phyloP scores from a whole-genome alignment of 2,113 vertebrate genomes.

The Varanus salvator region DNA sequence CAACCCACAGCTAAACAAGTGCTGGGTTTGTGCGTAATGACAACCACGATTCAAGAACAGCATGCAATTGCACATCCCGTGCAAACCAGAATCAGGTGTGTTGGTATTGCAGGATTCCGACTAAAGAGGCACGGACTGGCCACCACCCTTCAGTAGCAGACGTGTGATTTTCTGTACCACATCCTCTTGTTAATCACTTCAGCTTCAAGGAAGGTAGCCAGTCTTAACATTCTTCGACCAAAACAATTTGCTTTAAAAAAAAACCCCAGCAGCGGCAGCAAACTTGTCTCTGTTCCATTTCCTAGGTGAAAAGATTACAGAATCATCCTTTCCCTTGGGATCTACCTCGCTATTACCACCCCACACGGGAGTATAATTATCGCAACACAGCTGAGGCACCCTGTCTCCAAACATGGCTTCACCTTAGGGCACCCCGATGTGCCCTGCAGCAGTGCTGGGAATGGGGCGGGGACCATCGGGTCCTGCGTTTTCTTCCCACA shows the following conservation, averaged over 20 bases:
- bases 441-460: too few relatives aligned
- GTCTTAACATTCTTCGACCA: not conserved
- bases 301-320: not conserved
- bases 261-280: not conserved
- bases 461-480: too few relatives aligned
- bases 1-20: too few relatives aligned
- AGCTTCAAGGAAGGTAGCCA: not conserved
- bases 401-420: constrained; percentile 41
- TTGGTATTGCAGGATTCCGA: not conserved
- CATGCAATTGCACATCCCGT: too few relatives aligned
- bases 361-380: constrained; percentile 39
- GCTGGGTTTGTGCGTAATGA: too few relatives aligned
- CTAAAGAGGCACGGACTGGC: not conserved
- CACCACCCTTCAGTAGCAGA: not conserved
- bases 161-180: not conserved
- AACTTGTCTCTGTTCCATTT: not conserved
- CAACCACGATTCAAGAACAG: too few relatives aligned
- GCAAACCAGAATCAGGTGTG: not conserved
- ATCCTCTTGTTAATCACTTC: not conserved
- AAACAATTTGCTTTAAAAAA: not conserved
- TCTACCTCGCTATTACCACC: constrained; percentile 27
- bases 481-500: too few relatives aligned
- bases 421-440: constrained; percentile 1
- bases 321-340: not conserved
- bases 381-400: constrained; percentile 42